phyloP scores from a whole-genome alignment of 2,888 invertebrate species.

The Podotricha telesiphe region DNA sequence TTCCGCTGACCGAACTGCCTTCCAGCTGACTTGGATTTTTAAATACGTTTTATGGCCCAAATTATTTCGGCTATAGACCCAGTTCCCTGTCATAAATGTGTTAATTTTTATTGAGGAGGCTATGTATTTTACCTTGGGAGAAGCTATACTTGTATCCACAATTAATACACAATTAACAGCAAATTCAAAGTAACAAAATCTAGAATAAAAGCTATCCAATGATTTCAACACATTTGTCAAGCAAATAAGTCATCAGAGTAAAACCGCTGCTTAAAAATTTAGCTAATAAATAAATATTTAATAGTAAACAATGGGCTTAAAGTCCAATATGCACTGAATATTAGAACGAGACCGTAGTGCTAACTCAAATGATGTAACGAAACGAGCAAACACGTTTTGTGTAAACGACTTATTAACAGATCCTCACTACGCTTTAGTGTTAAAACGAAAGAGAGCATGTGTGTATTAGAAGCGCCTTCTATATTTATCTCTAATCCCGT shows the following conservation, averaged over 20 bases:
- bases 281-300: constrained; percentile 78
- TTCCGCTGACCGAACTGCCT: constrained; percentile 59
- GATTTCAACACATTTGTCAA: constrained; percentile 44
- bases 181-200: neutral
- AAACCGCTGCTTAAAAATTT: constrained; percentile 66
- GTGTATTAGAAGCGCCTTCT: neutral
- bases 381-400: constrained; percentile 74
- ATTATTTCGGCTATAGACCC: constrained; percentile 69
- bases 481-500: constrained; percentile 29
- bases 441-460: constrained; percentile 47
- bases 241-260: constrained; percentile 62
- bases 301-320: constrained; percentile 74
- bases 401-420: constrained; percentile 78
- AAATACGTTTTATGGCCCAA: constrained; percentile 74
- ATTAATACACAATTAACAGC: neutral
- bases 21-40: constrained; percentile 76
- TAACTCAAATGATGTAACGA: constrained; percentile 78
- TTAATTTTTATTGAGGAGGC: constrained; percentile 60
- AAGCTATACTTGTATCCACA: neutral
- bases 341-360: constrained; percentile 76
- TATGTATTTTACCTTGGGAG: constrained; percentile 31
- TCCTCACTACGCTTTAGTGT: constrained; percentile 59
- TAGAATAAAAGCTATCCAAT: constrained; percentile 4
- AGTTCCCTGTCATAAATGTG: constrained; percentile 59
- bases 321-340: constrained; percentile 77